phyloP scores from a whole-genome alignment of 2,888 invertebrate genomes.

The Leptinotarsa peninsularis region DNA sequence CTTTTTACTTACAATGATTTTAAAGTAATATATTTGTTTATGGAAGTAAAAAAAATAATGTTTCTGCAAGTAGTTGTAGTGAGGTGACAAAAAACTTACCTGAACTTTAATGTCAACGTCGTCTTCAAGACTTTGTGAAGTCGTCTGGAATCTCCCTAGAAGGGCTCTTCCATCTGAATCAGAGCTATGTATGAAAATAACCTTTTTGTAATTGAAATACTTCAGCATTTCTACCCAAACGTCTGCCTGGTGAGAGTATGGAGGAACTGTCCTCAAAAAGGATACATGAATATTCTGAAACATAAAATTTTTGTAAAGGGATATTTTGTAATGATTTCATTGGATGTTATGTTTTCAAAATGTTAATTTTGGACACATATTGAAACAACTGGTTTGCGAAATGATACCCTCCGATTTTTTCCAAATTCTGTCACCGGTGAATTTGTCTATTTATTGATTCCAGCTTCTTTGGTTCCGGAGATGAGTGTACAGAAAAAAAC shows the following conservation, averaged over 20 bases:
- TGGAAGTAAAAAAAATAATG: not conserved
- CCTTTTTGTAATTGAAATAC: constrained; percentile 91
- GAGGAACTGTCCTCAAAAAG: constrained; percentile 95
- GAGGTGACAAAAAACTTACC: constrained; percentile 58
- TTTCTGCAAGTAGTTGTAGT: not conserved
- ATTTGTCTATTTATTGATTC: too few species aligned
- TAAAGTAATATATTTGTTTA: too few species aligned
- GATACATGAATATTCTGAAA: constrained; percentile 94
- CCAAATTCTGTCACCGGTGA: too few species aligned
- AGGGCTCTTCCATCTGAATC: constrained; percentile 96
- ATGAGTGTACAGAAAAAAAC: too few species aligned
- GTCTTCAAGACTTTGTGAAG: constrained; percentile 91
- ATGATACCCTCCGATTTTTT: too few species aligned
- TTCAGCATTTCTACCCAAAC: constrained; percentile 96
- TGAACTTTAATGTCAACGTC: constrained; percentile 92
- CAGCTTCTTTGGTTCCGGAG: too few species aligned
- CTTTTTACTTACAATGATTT: too few species aligned
- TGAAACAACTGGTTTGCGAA: too few species aligned
- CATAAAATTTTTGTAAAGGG: not conserved
- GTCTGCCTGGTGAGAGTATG: constrained; percentile 98
- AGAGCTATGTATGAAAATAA: constrained; percentile 95
- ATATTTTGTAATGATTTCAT: not conserved
- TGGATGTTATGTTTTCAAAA: too few species aligned
- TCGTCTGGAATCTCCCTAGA: constrained; percentile 92
- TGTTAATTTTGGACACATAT: too few species aligned